Evolutionary conservation across 2,113 vertebrate genomes (phyloP).

Genomic region (Petromus typicus): DNA sequence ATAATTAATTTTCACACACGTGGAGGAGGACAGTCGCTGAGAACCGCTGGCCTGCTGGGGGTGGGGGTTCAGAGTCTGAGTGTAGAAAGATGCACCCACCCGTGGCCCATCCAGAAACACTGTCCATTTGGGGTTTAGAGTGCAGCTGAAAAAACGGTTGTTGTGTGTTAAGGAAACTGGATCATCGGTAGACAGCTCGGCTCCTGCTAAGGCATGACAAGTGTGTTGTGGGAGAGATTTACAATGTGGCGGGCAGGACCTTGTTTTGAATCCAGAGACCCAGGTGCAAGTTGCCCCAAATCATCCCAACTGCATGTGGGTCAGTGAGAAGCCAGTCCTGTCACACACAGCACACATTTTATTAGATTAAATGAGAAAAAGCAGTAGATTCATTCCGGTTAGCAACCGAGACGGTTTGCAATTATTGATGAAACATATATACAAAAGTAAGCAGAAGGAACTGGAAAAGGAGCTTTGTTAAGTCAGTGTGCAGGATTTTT

Average conservation of each 20-base stretch:
- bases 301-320: not conserved
- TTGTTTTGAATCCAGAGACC: constrained; percentile 47
- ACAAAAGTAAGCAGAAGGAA: constrained; percentile 80
- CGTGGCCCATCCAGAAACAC: not conserved
- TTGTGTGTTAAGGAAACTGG: constrained; percentile 27
- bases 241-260: not conserved
- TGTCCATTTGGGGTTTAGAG: not conserved
- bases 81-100: not conserved
- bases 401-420: constrained; percentile 70
- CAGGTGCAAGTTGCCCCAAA: constrained; percentile 53
- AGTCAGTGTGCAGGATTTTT: constrained; percentile 80
- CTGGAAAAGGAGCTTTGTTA: constrained; percentile 84
- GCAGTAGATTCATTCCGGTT: constrained; percentile 66
- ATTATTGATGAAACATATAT: constrained; percentile 67
- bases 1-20: not conserved
- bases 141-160: not conserved
- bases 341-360: not conserved
- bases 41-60: not conserved
- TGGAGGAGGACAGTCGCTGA: not conserved
- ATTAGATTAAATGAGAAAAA: constrained; percentile 74
- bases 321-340: not conserved
- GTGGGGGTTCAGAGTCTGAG: not conserved
- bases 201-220: constrained; percentile 54
- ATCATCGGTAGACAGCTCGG: not conserved
- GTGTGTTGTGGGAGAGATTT: constrained; percentile 54